phyloP scores from a whole-genome alignment of 2,888 invertebrate species.

The Furcula furcula region DNA sequence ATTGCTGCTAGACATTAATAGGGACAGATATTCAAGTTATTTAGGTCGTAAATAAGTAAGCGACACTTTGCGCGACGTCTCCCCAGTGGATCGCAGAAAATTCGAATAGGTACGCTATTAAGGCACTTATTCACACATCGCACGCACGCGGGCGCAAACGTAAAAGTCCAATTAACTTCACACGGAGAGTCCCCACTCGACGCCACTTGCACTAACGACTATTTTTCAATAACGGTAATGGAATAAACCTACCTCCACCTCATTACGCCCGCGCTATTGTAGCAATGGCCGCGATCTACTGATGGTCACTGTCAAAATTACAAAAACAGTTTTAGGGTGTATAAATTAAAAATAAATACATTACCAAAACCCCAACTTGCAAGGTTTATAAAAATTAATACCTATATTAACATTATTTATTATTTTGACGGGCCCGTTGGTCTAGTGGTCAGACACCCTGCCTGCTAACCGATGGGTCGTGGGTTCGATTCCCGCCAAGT shows the following conservation, averaged over 20 bases:
- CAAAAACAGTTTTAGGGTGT: no score
- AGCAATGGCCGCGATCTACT: constrained; percentile 15
- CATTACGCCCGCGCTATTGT: constrained; percentile 30
- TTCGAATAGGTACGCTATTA: constrained; percentile 38
- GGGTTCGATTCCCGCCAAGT: no score
- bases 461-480: no score
- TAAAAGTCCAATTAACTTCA: constrained; percentile 73
- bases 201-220: constrained; percentile 50
- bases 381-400: no score
- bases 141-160: constrained; percentile 62
- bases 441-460: no score
- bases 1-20: no score
- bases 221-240: constrained; percentile 60
- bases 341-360: no score
- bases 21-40: no score
- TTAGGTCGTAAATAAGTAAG: neutral
- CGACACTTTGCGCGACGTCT: neutral
- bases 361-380: no score
- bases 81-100: constrained; percentile 30
- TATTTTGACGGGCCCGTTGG: no score
- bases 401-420: no score
- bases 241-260: constrained; percentile 40
- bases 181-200: constrained; percentile 49
- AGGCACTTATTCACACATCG: constrained; percentile 56
- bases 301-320: no score